These are phyloP conservation scores for Idaea aversata DNA, from an alignment of 2,888 invertebrate genomes.

Conservation along the genomic window DNA sequence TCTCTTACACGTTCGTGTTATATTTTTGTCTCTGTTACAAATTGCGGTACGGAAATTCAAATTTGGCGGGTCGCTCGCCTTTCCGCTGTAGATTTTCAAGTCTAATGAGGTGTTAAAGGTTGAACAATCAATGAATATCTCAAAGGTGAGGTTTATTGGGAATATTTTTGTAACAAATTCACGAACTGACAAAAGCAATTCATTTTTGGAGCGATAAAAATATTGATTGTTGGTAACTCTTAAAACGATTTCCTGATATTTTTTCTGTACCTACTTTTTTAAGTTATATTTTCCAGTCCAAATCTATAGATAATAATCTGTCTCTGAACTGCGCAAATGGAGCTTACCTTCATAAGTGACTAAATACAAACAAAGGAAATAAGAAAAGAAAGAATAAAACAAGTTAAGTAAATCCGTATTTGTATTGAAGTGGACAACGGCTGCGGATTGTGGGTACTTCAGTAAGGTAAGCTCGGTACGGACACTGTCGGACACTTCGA, in stretches of 20 bases:
- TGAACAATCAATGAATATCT: slow-evolving; percentile 73
- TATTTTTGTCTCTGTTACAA: slow-evolving; percentile 43
- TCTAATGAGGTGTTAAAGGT: slow-evolving; percentile 74
- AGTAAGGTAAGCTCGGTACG: slow-evolving; percentile 49
- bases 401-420: slow-evolving; percentile 73
- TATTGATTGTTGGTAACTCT: not conserved
- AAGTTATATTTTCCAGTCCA: no score
- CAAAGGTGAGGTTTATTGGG: slow-evolving; percentile 45
- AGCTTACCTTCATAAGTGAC: not conserved
- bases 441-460: slow-evolving; percentile 57
- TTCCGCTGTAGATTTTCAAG: slow-evolving; percentile 71
- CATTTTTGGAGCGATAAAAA: not conserved
- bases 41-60: slow-evolving; percentile 75
- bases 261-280: no score
- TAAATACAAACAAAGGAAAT: slow-evolving; percentile 26
- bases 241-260: no score
- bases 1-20: slow-evolving; percentile 23
- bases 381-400: slow-evolving; percentile 23
- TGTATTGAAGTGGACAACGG: slow-evolving; percentile 42
- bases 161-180: slow-evolving; percentile 12
- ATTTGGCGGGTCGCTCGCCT: slow-evolving; percentile 75
- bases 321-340: not conserved
- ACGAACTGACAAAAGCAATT: slow-evolving; percentile 2
- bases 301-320: not conserved
- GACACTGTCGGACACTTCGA: slow-evolving; percentile 34